phyloP scores from a whole-genome alignment of 2,113 vertebrate genomes.

The Echinops telfairi region DNA sequence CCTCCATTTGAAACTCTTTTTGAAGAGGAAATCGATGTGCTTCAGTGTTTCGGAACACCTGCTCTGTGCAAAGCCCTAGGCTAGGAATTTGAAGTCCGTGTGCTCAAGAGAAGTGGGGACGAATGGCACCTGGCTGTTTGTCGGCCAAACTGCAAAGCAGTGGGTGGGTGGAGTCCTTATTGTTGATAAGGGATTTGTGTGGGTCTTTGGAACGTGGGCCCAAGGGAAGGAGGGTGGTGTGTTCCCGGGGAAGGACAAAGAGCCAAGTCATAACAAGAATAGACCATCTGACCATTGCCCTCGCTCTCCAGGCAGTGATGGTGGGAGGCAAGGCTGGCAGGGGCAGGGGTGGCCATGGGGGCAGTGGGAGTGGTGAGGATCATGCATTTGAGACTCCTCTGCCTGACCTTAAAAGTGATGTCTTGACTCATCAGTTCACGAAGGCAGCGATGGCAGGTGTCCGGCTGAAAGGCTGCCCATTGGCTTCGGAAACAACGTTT shows the following conservation, averaged over 20 bases:
- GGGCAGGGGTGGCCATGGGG: not conserved
- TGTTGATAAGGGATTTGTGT: not conserved
- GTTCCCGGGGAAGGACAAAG: not conserved
- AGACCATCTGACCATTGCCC: not conserved
- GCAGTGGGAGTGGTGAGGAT: not conserved
- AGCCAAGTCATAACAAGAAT: not conserved
- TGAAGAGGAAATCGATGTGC: not conserved
- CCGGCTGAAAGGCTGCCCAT: slow-evolving; percentile 4
- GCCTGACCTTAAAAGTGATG: not conserved
- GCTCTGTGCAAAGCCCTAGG: not conserved
- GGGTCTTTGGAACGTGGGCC: not conserved
- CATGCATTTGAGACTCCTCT: not conserved
- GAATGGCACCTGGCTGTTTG: not conserved
- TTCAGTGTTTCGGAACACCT: slow-evolving; percentile 8
- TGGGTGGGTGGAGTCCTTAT: not conserved
- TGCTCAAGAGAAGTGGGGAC: not conserved
- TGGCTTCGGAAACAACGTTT: slow-evolving; percentile 32
- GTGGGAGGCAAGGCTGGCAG: not conserved
- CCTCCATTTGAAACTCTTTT: not conserved
- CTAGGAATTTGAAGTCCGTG: not conserved
- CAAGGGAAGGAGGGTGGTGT: not conserved
- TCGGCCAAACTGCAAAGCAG: too few species aligned
- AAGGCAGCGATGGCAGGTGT: not conserved
- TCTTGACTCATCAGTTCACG: not conserved
- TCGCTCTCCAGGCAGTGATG: not conserved